A percentile compares a stretch with the other conserved stretches of the same genome.
These are phyloP conservation scores for Desmophyllum pertusum DNA, from an alignment of 92 coral and sea anemone species.

Conservation along the genomic window DNA sequence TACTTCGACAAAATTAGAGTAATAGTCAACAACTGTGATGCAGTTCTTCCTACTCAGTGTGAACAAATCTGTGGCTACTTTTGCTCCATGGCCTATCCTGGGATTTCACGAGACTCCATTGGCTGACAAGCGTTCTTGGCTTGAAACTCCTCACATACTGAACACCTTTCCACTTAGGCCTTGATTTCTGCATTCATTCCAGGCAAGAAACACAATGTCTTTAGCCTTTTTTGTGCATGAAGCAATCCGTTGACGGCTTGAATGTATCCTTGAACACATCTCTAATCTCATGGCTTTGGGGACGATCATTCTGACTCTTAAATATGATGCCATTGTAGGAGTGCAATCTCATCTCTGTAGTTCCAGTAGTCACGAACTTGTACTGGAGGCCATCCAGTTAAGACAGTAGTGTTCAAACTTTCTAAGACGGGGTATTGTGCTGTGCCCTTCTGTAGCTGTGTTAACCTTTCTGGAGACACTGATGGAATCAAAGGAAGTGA, in stretches of 20 bases:
- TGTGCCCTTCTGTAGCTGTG: constrained; percentile 39
- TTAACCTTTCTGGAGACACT: constrained; percentile 42
- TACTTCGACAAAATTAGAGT: constrained; percentile 34
- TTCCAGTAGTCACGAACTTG: constrained; percentile 48
- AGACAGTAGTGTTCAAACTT: constrained; percentile 37
- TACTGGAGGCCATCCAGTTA: constrained; percentile 54
- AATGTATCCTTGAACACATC: constrained; percentile 42
- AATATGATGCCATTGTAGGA: constrained; percentile 51
- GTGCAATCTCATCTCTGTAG: constrained; percentile 53
- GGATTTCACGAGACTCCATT: constrained; percentile 42
- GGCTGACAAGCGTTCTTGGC: constrained; percentile 41
- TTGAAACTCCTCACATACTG: constrained; percentile 52
- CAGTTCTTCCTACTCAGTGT: constrained; percentile 34
- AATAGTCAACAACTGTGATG: constrained; percentile 38
- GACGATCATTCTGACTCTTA: constrained; percentile 53
- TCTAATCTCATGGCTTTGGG: constrained; percentile 38
- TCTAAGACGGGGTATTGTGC: constrained; percentile 41
- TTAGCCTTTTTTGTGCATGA: constrained; percentile 42
- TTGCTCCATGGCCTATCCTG: constrained; percentile 54
- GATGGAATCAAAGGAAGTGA: constrained; percentile 27
- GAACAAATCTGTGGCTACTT: constrained; percentile 48
- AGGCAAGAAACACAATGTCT: constrained; percentile 53
- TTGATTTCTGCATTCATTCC: constrained; percentile 59
- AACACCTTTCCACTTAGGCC: constrained; percentile 44
- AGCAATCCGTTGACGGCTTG: constrained; percentile 52